phyloP scores from a whole-genome alignment of 2,888 invertebrate genomes.

The Mythimna vitellina region DNA sequence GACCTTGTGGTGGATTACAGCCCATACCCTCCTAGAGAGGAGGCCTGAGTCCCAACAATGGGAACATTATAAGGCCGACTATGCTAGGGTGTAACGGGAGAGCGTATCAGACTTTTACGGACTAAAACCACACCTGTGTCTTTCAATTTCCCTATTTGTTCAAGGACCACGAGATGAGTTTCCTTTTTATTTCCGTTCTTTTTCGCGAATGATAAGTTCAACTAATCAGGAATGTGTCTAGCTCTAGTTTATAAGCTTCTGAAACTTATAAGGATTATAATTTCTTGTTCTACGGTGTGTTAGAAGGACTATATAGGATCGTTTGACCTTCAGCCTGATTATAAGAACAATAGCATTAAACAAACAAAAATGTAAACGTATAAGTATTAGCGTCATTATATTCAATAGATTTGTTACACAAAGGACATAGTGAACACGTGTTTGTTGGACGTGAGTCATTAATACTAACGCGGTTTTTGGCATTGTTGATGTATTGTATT shows the following conservation, averaged over 20 bases:
- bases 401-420: constrained; percentile 77
- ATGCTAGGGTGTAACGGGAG: neutral
- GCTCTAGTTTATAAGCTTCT: too few species aligned
- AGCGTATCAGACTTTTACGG: too few species aligned
- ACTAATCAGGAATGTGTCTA: neutral
- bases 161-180: too few species aligned
- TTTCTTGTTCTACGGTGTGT: neutral
- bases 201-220: neutral
- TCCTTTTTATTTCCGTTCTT: neutral
- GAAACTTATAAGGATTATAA: neutral
- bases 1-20: too few species aligned
- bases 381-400: constrained; percentile 61
- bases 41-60: too few species aligned
- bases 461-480: constrained; percentile 82
- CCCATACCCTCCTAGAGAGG: too few species aligned
- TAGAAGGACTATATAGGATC: neutral
- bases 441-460: constrained; percentile 89
- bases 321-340: constrained; percentile 65
- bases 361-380: constrained; percentile 61
- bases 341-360: constrained; percentile 60
- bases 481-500: constrained; percentile 88
- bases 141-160: too few species aligned
- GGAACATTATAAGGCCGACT: too few species aligned
- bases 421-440: constrained; percentile 86
- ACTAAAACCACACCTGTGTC: too few species aligned